These are phyloP conservation scores for Trichosurus vulpecula DNA, from an alignment of 2,797 vertebrate species.

Conservation along the genomic window DNA sequence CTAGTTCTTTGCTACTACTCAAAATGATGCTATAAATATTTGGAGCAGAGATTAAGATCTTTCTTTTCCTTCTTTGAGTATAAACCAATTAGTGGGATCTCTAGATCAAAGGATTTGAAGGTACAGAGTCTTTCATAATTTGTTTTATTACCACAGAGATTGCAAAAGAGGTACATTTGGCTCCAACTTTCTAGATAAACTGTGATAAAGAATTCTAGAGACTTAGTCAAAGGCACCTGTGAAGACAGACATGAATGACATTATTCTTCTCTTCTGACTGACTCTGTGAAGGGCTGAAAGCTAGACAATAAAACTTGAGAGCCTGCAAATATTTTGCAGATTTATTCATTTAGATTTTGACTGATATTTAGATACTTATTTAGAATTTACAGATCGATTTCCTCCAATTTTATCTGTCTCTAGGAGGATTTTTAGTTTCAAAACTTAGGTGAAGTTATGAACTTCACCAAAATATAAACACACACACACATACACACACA, in stretches of 20 bases:
- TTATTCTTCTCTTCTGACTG: neutral
- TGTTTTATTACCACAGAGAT: neutral
- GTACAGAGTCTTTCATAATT: neutral
- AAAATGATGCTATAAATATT: neutral
- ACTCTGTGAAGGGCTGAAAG: neutral
- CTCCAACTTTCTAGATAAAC: neutral
- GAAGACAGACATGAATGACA: neutral
- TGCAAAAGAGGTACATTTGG: neutral
- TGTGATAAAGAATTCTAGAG: neutral
- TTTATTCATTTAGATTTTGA: neutral
- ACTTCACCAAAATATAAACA: too few relatives aligned
- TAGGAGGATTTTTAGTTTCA: neutral
- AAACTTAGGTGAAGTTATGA: neutral
- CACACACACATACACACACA: neutral
- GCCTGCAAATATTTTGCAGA: neutral
- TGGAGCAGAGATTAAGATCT: neutral
- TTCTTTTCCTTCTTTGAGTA: neutral
- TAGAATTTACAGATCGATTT: neutral
- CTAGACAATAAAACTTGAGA: neutral
- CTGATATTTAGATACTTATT: neutral
- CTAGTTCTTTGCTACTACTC: neutral
- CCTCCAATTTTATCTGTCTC: neutral
- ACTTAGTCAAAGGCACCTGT: neutral
- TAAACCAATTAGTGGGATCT: neutral
- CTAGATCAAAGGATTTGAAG: neutral